Base-by-base conservation (phyloP, 1,140 invertebrate species). In the Lycorma delicatula region DNA sequence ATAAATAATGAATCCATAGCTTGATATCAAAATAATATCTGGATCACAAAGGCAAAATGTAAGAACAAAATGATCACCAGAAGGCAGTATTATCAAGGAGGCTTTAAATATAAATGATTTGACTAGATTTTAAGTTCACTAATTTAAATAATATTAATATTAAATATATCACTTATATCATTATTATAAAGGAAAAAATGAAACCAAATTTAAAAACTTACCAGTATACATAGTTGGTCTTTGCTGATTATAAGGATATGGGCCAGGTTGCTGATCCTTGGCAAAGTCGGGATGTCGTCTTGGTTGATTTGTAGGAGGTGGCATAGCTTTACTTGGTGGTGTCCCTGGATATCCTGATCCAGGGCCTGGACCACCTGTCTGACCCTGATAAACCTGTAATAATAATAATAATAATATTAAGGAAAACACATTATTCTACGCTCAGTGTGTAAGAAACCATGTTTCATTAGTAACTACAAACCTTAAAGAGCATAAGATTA, bases 241-340 rank as follows among this genome's bases (percentile, higher is more conserved):
- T 67, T 77, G 79, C 61, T 81, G 79, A 68, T 75, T 76, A 68
- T 80, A 81, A 23, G 75, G 75, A 3, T 59, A 63, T 59, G 79
- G 75, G 72, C 81, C 83, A n/a, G 74, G 68, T 61, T 79, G 81
- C 63, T 83, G 80, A 68, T 90, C 87, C 77, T 87, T 88, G 64
- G 85, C 81, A 77, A 91, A 91, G 73, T 91, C 88, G 41, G 87
- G 89, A 76, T 90, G 89, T 65, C 89, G 75, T 51, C 87, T 79
- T 23, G 87, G 86, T 67, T 86, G 84, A 50, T 77, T 77, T 26
- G 77, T 74, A 46, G 81, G 81, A 38, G 81, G 80, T 18, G 81
- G 81, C 81, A 83, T 84, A 58, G 75, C 78, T 69, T 82, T 83
- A 59, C 78, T 82, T 23, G 72, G 64, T 16, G 54, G 29, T 6